phyloP scores from a whole-genome alignment of 1,140 invertebrate genomes.

The Druon quercuslanigerum region DNA sequence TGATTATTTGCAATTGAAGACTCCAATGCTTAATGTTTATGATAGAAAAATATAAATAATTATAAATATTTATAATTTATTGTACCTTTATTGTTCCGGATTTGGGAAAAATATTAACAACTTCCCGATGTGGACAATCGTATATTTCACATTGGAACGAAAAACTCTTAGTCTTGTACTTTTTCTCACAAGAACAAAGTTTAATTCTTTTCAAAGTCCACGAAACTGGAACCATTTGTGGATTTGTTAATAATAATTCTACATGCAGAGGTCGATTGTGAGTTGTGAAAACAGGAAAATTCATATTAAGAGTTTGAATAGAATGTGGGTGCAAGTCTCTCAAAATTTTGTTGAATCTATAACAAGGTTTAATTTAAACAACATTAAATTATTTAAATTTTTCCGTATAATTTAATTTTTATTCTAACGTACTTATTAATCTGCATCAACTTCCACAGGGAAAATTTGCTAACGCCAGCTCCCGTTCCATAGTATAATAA shows the following conservation, averaged over 20 bases:
- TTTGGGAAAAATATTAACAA: conserved; percentile 50
- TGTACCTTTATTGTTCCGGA: conserved; percentile 53
- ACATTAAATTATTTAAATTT: conserved; percentile 21
- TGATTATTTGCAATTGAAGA: too few relatives aligned
- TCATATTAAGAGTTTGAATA: conserved; percentile 41
- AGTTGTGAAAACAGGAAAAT: conserved; percentile 43
- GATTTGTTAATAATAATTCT: conserved; percentile 58
- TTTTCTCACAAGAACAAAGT: conserved; percentile 53
- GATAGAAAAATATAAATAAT: too few relatives aligned
- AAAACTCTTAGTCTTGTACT: conserved; percentile 42
- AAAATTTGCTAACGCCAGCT: conserved; percentile 52
- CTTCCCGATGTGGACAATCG: conserved; percentile 53
- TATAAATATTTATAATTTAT: conserved; percentile 1
- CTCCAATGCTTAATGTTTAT: too few relatives aligned
- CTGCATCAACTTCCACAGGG: conserved; percentile 56
- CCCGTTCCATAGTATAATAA: conserved; percentile 51
- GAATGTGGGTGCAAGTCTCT: conserved; percentile 47
- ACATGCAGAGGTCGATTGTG: conserved; percentile 49
- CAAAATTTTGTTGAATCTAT: conserved; percentile 58
- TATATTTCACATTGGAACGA: conserved; percentile 37
- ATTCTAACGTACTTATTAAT: conserved; percentile 56
- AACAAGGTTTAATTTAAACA: not conserved
- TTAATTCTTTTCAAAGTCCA: conserved; percentile 54
- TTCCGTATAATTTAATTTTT: not conserved
- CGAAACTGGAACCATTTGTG: conserved; percentile 32